A percentile compares a stretch with the other conserved stretches of the same genome.
Conservation (phyloP, 1,140 invertebrate genomes). For the Luehdorfia chinensis region DNA sequence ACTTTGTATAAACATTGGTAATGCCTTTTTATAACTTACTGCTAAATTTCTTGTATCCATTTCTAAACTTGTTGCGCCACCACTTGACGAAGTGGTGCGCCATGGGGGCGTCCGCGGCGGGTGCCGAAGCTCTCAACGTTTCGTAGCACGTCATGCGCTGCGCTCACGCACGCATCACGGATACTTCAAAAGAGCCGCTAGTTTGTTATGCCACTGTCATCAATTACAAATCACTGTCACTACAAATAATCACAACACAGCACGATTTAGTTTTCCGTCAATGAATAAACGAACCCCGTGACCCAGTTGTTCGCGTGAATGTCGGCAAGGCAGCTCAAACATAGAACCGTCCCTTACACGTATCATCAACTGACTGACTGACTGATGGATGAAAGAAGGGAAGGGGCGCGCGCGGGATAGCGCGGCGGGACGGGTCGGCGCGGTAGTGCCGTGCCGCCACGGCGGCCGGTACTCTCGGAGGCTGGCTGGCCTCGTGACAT, state of each 20-base stretch:
- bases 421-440: slow-evolving; percentile 35
- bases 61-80: slow-evolving; percentile 87
- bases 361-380: slow-evolving; percentile 68
- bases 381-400: slow-evolving; percentile 58
- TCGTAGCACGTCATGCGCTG: slow-evolving; percentile 78
- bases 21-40: slow-evolving; percentile 78
- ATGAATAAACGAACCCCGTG: slow-evolving; percentile 49
- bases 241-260: slow-evolving; percentile 53
- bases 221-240: slow-evolving; percentile 48
- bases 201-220: slow-evolving; percentile 48
- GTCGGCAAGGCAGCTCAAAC: slow-evolving; percentile 29
- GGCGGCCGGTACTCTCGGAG: slow-evolving; percentile 19
- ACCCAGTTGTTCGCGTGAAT: slow-evolving; percentile 70
- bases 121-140: slow-evolving; percentile 73
- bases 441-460: slow-evolving; percentile 17
- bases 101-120: slow-evolving; percentile 80
- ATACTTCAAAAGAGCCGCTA: slow-evolving; percentile 71
- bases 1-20: no score
- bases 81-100: slow-evolving; percentile 87
- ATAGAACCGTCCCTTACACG: slow-evolving; percentile 44
- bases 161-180: slow-evolving; percentile 75
- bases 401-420: slow-evolving; percentile 46
- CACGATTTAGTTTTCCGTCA: slow-evolving; percentile 42
- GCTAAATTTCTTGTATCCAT: slow-evolving; percentile 85
- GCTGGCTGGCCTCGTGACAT: slow-evolving; percentile 19